A percentile compares a stretch with the other conserved stretches of the same genome.
Evolutionary conservation across 2,888 invertebrate genomes (phyloP).

Genomic region (Papilio demoleus): DNA sequence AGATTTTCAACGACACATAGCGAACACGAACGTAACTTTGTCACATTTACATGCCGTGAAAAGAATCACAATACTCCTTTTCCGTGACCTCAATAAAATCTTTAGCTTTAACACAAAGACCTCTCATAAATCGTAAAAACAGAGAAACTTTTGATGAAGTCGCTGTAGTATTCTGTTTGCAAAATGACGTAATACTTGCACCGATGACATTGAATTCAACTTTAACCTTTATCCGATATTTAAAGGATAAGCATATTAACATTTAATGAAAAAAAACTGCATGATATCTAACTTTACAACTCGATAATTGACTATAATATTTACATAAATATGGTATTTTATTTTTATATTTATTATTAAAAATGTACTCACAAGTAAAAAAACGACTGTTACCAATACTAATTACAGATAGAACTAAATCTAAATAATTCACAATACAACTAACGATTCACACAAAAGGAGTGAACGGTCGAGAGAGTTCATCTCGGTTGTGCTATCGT

Average conservation of each 20-base stretch:
- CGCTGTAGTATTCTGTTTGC: slow-evolving; percentile 18
- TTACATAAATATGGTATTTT: not conserved
- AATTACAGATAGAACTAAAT: not conserved
- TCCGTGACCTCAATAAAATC: slow-evolving; percentile 35
- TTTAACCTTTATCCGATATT: slow-evolving; percentile 10
- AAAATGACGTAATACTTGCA: slow-evolving; percentile 20
- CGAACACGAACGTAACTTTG: not conserved
- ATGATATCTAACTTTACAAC: not conserved
- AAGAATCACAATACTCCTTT: slow-evolving; percentile 38
- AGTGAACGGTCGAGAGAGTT: slow-evolving; percentile 21
- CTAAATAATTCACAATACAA: slow-evolving; percentile 18
- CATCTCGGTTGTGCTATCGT: slow-evolving; percentile 1
- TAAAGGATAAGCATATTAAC: not conserved
- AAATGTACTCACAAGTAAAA: slow-evolving; percentile 9
- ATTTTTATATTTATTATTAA: not conserved
- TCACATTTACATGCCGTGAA: slow-evolving; percentile 2
- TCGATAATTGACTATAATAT: not conserved
- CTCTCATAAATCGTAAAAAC: too few relatives aligned
- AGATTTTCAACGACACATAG: not conserved
- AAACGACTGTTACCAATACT: not conserved
- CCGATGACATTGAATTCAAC: slow-evolving; percentile 8
- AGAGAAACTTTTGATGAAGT: too few relatives aligned
- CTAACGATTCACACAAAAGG: slow-evolving; percentile 29
- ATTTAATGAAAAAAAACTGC: not conserved
- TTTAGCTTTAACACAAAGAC: too few relatives aligned